Conservation (phyloP, 2,888 invertebrate genomes). For the Harpalus rubripes region DNA sequence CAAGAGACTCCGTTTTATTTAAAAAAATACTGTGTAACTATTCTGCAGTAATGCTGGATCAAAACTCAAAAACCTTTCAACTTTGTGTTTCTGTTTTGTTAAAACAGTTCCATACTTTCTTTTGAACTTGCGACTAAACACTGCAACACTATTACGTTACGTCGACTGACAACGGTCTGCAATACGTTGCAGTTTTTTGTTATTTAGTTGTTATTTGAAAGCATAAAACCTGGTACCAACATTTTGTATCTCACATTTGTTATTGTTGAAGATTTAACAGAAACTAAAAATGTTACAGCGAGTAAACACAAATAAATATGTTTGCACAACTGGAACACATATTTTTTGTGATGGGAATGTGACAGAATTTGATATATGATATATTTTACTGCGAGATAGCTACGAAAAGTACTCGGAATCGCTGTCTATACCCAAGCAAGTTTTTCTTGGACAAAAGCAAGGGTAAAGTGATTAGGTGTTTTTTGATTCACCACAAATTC, state of each 20-base stretch:
- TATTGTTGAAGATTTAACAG: not conserved
- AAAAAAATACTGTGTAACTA: too few species aligned
- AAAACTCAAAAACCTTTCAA: not conserved
- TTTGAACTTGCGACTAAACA: not conserved
- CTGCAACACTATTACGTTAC: not conserved
- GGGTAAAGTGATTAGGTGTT: too few species aligned
- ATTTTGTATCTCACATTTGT: constrained; percentile 6
- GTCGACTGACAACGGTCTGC: not conserved
- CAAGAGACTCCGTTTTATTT: too few species aligned
- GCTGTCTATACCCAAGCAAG: too few species aligned
- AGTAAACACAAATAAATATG: not conserved
- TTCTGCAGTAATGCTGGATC: not conserved
- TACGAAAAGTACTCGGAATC: too few species aligned
- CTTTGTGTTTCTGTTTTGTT: not conserved
- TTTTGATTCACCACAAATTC: too few species aligned
- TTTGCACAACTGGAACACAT: too few species aligned
- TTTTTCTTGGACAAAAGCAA: too few species aligned
- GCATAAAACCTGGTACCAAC: not conserved
- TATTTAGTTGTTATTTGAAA: not conserved
- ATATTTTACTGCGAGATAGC: too few species aligned
- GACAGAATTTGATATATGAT: too few species aligned
- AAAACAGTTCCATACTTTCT: not conserved
- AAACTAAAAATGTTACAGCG: not conserved
- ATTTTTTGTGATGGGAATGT: too few species aligned
- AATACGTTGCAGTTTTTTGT: not conserved